Evolutionary conservation across 2,888 invertebrate genomes (phyloP).

Genomic region (Octonoba sinensis): DNA sequence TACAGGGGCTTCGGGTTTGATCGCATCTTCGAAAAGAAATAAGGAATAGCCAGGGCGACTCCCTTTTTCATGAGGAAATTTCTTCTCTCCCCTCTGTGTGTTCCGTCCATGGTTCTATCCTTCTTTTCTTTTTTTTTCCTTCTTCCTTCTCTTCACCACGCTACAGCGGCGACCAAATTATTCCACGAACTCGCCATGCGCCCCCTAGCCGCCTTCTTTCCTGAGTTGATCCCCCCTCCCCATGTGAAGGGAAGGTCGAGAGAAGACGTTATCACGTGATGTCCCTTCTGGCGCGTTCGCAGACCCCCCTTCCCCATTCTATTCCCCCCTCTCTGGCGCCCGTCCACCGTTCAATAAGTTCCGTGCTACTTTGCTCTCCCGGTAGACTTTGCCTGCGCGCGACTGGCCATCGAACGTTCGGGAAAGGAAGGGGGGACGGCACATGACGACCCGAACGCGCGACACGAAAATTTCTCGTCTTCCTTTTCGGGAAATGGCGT

Average conservation of each 20-base stretch:
- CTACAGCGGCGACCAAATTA: constrained; percentile 48
- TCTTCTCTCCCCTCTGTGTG: too few species aligned
- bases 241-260: neutral
- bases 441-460: neutral
- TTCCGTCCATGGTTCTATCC: neutral
- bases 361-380: constrained; percentile 12
- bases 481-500: too few species aligned
- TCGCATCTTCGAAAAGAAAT: too few species aligned
- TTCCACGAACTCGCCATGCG: constrained; percentile 56
- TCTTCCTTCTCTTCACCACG: constrained; percentile 2
- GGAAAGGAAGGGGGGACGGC: constrained; percentile 38
- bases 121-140: neutral
- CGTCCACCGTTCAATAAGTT: constrained; percentile 59
- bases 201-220: neutral
- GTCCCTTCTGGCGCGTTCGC: constrained; percentile 64
- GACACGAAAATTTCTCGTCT: neutral
- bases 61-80: too few species aligned
- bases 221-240: neutral
- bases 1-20: too few species aligned
- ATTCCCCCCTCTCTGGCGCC: constrained; percentile 40
- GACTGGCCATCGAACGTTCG: constrained; percentile 53
- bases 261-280: constrained; percentile 64
- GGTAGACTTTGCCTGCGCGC: constrained; percentile 32
- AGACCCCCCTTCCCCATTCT: constrained; percentile 26
- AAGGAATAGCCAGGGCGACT: too few species aligned